Conservation (phyloP, 2,888 invertebrate species). For the Muschampia staudingeri region DNA sequence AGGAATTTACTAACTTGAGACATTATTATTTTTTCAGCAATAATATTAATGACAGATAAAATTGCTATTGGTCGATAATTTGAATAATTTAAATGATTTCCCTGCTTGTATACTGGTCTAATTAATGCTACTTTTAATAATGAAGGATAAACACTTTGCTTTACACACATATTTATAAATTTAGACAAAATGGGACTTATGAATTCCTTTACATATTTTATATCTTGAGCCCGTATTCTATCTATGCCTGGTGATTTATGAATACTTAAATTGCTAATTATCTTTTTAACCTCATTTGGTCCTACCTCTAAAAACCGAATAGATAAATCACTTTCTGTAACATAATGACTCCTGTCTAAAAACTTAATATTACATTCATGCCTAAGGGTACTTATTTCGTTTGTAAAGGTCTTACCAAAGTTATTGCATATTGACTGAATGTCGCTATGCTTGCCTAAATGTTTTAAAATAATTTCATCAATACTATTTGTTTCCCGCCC, state of each 20-base stretch:
- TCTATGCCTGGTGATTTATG: slow-evolving; percentile 43
- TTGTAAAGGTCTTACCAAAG: slow-evolving; percentile 12
- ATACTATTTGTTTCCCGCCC: slow-evolving; percentile 15
- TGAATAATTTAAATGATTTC: slow-evolving; percentile 45
- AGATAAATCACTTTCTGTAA: slow-evolving; percentile 4
- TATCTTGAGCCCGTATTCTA: slow-evolving; percentile 43
- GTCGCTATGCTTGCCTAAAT: slow-evolving; percentile 3
- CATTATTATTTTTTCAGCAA: slow-evolving; percentile 17
- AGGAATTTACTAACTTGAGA: slow-evolving; percentile 20
- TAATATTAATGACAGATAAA: slow-evolving; percentile 26
- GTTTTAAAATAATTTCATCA: slow-evolving; percentile 11
- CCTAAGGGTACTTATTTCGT: background rate
- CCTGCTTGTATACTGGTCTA: slow-evolving; percentile 56
- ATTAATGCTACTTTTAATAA: slow-evolving; percentile 52
- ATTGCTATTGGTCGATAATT: slow-evolving; percentile 59
- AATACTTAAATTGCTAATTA: background rate
- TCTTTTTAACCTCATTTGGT: background rate
- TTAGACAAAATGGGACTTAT: slow-evolving; percentile 50
- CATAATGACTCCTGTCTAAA: slow-evolving; percentile 2
- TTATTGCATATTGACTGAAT: background rate
- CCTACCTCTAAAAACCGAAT: background rate
- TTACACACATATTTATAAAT: slow-evolving; percentile 52
- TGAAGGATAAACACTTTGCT: slow-evolving; percentile 35
- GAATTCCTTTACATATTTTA: slow-evolving; percentile 47
- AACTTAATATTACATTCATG: background rate